Evolutionary conservation across 1,140 invertebrate genomes (phyloP), one percentile per base, ranked within the genome.

Genomic region (Micrasema longulum): DNA sequence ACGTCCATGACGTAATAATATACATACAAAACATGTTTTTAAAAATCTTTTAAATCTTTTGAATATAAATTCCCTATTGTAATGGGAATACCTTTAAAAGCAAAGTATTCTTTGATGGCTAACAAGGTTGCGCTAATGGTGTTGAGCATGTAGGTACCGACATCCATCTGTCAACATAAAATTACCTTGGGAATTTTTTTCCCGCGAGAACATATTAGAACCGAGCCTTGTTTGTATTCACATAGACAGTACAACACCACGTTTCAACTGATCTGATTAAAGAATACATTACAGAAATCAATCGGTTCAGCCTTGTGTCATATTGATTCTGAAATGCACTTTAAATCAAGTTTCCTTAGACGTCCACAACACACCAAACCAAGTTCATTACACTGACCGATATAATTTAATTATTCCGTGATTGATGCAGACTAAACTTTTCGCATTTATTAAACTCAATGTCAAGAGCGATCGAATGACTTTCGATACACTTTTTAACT

Each of bases 31-130:
- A n/a, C n/a, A n/a, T n/a, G n/a, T n/a, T n/a, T n/a, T n/a, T n/a
- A n/a, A n/a, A n/a, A n/a, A n/a, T n/a, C n/a, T n/a, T n/a, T n/a
- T n/a, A n/a, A n/a, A n/a, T n/a, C n/a, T n/a, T n/a, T n/a, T n/a
- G n/a, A n/a, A n/a, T n/a, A n/a, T n/a, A n/a, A n/a, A n/a, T n/a
- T n/a, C n/a, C n/a, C n/a, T n/a, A n/a, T n/a, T n/a, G n/a, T n/a
- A n/a, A n/a, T n/a, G n/a, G n/a, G n/a, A n/a, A n/a, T n/a, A n/a
- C n/a, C n/a, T n/a, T n/a, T n/a, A n/a, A n/a, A n/a, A n/a, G n/a
- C n/a, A n/a, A n/a, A n/a, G n/a, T n/a, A n/a, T n/a, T n/a, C n/a
- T 57, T 57, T 57, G 53, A 57, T 18, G 53, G 53, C 53, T 36
- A 57, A 57, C 53, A 1, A 14, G 53, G 36, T 57, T 57, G 3